phyloP scores from a whole-genome alignment of 2,113 vertebrate genomes.

The Gila orcuttii region DNA sequence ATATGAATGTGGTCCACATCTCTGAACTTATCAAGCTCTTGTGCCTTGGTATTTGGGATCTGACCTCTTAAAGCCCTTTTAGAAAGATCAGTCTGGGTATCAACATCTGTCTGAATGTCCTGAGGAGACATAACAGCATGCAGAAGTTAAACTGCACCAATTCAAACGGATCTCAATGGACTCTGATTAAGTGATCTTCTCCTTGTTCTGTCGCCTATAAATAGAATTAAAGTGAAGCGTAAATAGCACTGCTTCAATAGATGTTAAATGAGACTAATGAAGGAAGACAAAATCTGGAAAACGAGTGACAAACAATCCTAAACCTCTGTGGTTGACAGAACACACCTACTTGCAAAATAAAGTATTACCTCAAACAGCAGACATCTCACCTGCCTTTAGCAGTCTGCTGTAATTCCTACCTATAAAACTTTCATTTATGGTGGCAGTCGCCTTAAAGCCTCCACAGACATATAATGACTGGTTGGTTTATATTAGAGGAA shows the following conservation, averaged over 20 bases:
- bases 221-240: neutral
- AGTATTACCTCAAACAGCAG: neutral
- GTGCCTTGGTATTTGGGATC: constrained; percentile 79
- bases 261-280: neutral
- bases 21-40: constrained; percentile 64
- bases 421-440: constrained; percentile 27
- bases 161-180: constrained; percentile 15
- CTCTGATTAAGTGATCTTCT: constrained; percentile 11
- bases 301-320: neutral
- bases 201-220: neutral
- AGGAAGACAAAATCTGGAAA: neutral
- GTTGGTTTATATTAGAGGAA: constrained; percentile 19
- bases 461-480: constrained; percentile 19
- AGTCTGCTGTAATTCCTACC: neutral
- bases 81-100: constrained; percentile 84
- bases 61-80: constrained; percentile 81
- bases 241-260: neutral
- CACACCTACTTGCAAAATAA: neutral
- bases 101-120: constrained; percentile 88
- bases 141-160: constrained; percentile 5
- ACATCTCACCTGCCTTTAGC: neutral
- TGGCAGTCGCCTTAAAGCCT: constrained; percentile 8
- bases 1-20: constrained; percentile 5
- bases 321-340: neutral
- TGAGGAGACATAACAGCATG: constrained; percentile 55